Evolutionary conservation across 2,113 vertebrate genomes (phyloP), one percentile per base, ranked within the genome.

Genomic region (Aplodontia rufa): DNA sequence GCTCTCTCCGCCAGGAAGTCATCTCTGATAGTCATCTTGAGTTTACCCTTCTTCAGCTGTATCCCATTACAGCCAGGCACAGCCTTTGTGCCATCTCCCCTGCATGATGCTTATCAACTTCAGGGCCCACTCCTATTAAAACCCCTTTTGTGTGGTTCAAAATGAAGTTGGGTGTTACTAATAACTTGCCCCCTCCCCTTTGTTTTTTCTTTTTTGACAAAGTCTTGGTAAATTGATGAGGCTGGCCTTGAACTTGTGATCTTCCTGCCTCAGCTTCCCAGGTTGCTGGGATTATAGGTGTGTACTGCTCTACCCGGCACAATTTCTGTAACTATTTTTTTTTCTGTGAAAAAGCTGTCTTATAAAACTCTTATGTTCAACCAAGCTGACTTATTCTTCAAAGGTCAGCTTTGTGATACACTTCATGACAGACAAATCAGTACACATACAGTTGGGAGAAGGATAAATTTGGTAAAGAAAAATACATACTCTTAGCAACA

Each of bases 11-110:
- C 89, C 95, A 97, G 97, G 95, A 98, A 96, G 96, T 87, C 89
- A 93, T 95, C 83, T 91, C 49, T 87, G 97, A 97, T 96, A 93
- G 13, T 9, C 91, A 92, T 97, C 97, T 97, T 30, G 16, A 81
- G 60, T 87, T 96, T 94, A 92, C 76, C 82, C 86, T 91, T 89
- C 91, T 94, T 96, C 64, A 76, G 51, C 79, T 69, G n/a, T 91
- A 95, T 96, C 93, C 71, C 94, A 1, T 96, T 96, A 93, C 86
- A 35, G 17, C 49, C 51, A 47, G 79, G 42, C 42, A 30, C 30
- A 51, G 80, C 87, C 60, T 90, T 93, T 83, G 90, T 92, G 30
- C 66, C 62, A 4, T 71, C 28, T 42, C 35, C 58, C 14, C 28
- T 47, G 3, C 28, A 47, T 22, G 19, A 22, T 60, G 58, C 24